These are phyloP conservation scores for Calonectris borealis DNA, from an alignment of 2,113 vertebrate species.

Conservation along the genomic window DNA sequence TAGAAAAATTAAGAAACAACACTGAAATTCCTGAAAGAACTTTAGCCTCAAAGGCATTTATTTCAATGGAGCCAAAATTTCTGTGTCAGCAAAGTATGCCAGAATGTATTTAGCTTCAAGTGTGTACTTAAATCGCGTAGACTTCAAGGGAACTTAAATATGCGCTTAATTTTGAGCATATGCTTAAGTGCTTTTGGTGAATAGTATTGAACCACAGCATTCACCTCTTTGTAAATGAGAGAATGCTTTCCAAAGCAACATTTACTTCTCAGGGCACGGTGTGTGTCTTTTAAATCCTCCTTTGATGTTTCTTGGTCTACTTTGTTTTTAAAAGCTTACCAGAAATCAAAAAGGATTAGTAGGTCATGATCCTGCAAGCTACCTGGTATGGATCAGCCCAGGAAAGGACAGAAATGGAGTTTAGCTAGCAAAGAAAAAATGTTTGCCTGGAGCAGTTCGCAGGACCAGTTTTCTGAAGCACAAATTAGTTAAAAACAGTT, in stretches of 20 bases:
- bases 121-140: neutral
- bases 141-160: constrained; percentile 65
- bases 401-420: constrained; percentile 28
- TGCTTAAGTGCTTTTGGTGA: constrained; percentile 57
- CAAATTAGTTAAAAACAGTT: neutral
- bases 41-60: constrained; percentile 30
- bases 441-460: constrained; percentile 20
- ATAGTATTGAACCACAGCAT: neutral
- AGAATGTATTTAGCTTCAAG: constrained; percentile 50
- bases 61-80: constrained; percentile 35
- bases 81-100: constrained; percentile 44
- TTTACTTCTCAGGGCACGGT: constrained; percentile 38
- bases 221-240: constrained; percentile 4
- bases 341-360: constrained; percentile 66
- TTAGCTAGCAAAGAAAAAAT: constrained; percentile 34
- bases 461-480: neutral
- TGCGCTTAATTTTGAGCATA: constrained; percentile 33
- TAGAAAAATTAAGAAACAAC: constrained; percentile 4
- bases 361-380: constrained; percentile 63
- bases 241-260: constrained; percentile 51
- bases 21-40: constrained; percentile 15
- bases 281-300: constrained; percentile 53
- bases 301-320: constrained; percentile 56
- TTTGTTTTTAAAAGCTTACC: constrained; percentile 64
- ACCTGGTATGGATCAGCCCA: constrained; percentile 63